Conservation (phyloP, 2,113 vertebrate species). For the Junco hyemalis region DNA sequence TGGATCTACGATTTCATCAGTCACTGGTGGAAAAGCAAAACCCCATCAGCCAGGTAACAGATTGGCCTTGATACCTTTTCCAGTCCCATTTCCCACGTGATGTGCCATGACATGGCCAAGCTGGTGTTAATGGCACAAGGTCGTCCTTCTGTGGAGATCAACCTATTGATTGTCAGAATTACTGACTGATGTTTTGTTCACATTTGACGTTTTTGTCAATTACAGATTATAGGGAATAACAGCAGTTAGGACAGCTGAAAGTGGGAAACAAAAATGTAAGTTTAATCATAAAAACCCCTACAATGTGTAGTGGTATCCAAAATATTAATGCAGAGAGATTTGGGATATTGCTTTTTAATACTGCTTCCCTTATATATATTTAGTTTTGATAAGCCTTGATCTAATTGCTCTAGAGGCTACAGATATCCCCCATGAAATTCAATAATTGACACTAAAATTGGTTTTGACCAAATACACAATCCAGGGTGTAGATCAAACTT, state of each 20-base stretch:
- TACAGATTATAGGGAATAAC: not conserved
- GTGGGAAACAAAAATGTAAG: not conserved
- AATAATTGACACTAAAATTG: not conserved
- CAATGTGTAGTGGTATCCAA: not conserved
- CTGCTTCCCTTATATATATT: not conserved
- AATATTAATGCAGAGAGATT: not conserved
- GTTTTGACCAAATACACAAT: not conserved
- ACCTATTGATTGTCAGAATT: not conserved
- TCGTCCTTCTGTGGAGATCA: not conserved
- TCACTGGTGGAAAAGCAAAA: constrained; percentile 75
- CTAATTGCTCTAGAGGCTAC: not conserved
- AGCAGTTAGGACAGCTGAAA: not conserved
- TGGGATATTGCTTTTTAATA: not conserved
- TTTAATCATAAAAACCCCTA: not conserved
- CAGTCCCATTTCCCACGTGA: not conserved
- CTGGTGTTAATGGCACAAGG: not conserved
- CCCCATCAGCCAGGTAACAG: constrained; percentile 79
- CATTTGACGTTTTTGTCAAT: not conserved
- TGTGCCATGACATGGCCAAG: not conserved
- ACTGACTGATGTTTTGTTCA: not conserved
- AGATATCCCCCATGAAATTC: not conserved
- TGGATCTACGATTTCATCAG: constrained; percentile 70
- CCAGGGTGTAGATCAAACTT: not conserved
- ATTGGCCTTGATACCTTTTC: not conserved
- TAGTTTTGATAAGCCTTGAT: not conserved